Evolutionary conservation across 2,888 invertebrate species (phyloP).

Genomic region (Creontiades dilutus): DNA sequence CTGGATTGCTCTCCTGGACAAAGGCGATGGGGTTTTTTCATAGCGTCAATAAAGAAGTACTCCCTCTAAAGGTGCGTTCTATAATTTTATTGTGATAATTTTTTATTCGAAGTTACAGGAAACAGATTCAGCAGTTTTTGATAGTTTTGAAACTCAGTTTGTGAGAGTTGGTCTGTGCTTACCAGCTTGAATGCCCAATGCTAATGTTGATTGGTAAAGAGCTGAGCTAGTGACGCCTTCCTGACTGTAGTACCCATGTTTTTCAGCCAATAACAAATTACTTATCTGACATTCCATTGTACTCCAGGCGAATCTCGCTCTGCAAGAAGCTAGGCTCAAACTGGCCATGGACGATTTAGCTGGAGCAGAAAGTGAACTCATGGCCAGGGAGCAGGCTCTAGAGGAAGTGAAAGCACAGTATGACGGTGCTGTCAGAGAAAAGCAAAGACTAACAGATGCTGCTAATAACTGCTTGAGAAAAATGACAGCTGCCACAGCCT

Average conservation of each 20-base stretch:
- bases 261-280: no score
- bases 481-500: slow-evolving; percentile 97
- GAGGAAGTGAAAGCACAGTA: slow-evolving; percentile 95
- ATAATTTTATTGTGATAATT: no score
- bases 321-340: slow-evolving; percentile 94
- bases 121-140: no score
- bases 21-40: slow-evolving; percentile 97
- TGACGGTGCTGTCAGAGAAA: slow-evolving; percentile 95
- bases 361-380: slow-evolving; percentile 91
- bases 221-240: no score
- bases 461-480: slow-evolving; percentile 95
- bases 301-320: slow-evolving; percentile 86
- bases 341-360: slow-evolving; percentile 94
- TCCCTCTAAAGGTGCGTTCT: slow-evolving; percentile 86
- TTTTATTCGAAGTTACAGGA: no score
- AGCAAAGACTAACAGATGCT: slow-evolving; percentile 93
- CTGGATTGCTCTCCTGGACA: slow-evolving; percentile 96
- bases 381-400: slow-evolving; percentile 93
- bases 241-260: no score
- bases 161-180: no score
- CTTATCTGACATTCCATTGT: background rate
- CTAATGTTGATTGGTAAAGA: no score
- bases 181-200: no score
- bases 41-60: slow-evolving; percentile 96
- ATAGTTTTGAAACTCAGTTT: no score